Conservation (phyloP, 2,797 vertebrate genomes). For the Pseudochirops corinnae region DNA sequence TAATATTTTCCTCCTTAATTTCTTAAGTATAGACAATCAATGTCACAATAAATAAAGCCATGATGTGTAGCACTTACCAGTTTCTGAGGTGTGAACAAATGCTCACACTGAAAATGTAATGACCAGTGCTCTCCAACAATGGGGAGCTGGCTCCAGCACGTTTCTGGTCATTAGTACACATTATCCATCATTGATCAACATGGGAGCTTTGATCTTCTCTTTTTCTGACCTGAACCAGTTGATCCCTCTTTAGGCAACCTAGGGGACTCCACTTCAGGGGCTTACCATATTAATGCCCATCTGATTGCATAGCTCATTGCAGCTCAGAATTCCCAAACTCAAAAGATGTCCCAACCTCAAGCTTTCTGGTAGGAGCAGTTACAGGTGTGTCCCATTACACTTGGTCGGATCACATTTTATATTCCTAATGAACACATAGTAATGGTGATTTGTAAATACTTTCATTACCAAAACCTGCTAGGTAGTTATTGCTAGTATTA, state of each 20-base stretch:
- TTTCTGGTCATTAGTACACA: background rate
- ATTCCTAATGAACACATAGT: background rate
- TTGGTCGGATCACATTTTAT: background rate
- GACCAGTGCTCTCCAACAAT: background rate
- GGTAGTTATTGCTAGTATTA: background rate
- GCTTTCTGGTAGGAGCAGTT: background rate
- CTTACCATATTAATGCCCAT: background rate
- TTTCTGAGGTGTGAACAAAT: background rate
- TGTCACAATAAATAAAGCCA: background rate
- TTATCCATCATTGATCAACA: background rate
- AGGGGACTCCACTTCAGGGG: background rate
- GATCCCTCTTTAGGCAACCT: background rate
- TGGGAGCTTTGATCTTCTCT: background rate
- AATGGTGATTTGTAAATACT: background rate
- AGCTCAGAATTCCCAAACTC: background rate
- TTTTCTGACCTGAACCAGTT: background rate
- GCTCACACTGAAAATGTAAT: background rate
- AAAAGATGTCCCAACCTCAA: background rate
- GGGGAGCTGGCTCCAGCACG: background rate
- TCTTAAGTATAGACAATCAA: background rate
- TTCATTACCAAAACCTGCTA: background rate
- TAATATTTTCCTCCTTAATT: background rate
- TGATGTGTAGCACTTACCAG: background rate
- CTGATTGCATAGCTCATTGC: background rate
- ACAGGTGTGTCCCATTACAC: background rate